A percentile compares a stretch with the other conserved stretches of the same genome.
Evolutionary conservation across 2,888 invertebrate species (phyloP).

Genomic region (Drosophila yooni): DNA sequence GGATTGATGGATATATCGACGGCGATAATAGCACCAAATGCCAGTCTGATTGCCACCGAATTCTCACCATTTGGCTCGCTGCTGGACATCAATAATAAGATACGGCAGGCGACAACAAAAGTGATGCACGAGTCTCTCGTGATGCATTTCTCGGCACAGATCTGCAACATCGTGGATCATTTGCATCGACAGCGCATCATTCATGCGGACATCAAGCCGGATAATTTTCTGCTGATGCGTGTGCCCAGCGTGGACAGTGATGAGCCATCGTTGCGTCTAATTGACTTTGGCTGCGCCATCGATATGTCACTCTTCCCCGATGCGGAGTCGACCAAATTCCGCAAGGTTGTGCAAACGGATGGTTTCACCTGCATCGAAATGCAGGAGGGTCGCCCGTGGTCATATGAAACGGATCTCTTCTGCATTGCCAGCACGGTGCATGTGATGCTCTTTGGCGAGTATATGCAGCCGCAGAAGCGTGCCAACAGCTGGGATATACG

Average conservation of each 20-base stretch:
- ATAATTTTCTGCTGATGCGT: slow-evolving; percentile 94
- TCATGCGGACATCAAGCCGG: slow-evolving; percentile 98
- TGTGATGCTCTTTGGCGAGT: slow-evolving; percentile 94
- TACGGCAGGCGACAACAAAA: slow-evolving; percentile 90
- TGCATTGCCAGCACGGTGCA: slow-evolving; percentile 96
- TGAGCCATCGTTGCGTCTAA: slow-evolving; percentile 92
- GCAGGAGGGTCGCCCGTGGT: slow-evolving; percentile 96
- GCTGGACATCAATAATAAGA: slow-evolving; percentile 92
- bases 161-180: slow-evolving; percentile 93
- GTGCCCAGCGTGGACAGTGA: slow-evolving; percentile 88
- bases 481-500: slow-evolving; percentile 89
- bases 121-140: slow-evolving; percentile 91
- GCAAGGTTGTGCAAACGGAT: slow-evolving; percentile 91
- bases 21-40: slow-evolving; percentile 92
- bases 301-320: slow-evolving; percentile 95
- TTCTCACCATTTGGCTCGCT: slow-evolving; percentile 94
- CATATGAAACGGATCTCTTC: slow-evolving; percentile 96
- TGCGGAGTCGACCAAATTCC: slow-evolving; percentile 90
- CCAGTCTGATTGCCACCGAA: slow-evolving; percentile 93
- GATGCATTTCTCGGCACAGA: slow-evolving; percentile 93
- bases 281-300: slow-evolving; percentile 97
- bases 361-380: slow-evolving; percentile 96
- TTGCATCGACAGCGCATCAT: slow-evolving; percentile 95
- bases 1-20: slow-evolving; percentile 93
- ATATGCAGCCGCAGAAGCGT: slow-evolving; percentile 92